Conservation (phyloP, 2,888 invertebrate species). For the Gerris lacustris region DNA sequence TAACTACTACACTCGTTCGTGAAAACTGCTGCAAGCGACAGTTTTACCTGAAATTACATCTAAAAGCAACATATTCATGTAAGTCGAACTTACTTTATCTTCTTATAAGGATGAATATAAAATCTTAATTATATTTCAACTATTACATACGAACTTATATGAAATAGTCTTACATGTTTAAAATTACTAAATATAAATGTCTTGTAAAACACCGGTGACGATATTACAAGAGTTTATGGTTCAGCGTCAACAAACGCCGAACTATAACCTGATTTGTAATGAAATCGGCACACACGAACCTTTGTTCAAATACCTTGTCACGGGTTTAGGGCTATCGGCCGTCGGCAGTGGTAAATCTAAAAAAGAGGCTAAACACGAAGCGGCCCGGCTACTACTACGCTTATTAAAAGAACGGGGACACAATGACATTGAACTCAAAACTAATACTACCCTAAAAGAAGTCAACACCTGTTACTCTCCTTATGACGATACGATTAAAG, state of each 20-base stretch:
- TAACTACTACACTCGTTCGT: no score
- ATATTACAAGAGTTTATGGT: conserved; percentile 54
- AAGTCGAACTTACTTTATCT: no score
- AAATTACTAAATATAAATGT: conserved; percentile 14
- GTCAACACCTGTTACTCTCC: conserved; percentile 27
- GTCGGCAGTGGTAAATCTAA: conserved; percentile 42
- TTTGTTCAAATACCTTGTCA: conserved; percentile 30
- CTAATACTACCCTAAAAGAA: conserved; percentile 12
- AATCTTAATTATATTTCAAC: no score
- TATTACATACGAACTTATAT: no score
- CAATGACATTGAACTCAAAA: conserved; percentile 33
- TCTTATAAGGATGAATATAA: no score
- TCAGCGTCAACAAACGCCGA: conserved; percentile 42
- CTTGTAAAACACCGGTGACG: conserved; percentile 50
- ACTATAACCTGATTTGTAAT: conserved; percentile 46
- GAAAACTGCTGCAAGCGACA: no score
- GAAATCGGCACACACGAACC: conserved; percentile 36
- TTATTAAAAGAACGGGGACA: conserved; percentile 36
- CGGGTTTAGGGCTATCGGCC: conserved; percentile 26
- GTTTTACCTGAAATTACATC: no score
- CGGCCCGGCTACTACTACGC: conserved; percentile 42
- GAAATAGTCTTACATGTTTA: no score
- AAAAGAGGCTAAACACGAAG: conserved; percentile 50
- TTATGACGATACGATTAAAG: conserved; percentile 29
- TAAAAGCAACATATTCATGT: no score